These are phyloP conservation scores for Pammene fasciana DNA, from an alignment of 2,888 invertebrate genomes.

Conservation along the genomic window DNA sequence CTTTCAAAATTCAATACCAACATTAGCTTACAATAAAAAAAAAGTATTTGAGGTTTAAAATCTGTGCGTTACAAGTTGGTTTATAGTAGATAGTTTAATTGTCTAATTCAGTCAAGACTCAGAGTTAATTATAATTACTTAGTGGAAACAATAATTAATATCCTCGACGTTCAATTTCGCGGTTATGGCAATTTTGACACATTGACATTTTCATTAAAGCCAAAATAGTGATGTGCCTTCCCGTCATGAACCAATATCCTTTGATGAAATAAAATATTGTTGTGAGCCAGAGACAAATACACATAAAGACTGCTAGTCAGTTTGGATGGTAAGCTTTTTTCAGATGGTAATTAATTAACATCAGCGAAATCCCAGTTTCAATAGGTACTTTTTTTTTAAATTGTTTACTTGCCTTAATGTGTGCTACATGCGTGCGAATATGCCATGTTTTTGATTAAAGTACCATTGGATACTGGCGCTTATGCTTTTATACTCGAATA, in stretches of 20 bases:
- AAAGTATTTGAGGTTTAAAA: not conserved
- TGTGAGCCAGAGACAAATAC: not conserved
- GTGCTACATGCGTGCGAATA: too few relatives aligned
- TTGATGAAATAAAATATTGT: not conserved
- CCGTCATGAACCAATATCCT: not conserved
- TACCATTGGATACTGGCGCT: too few relatives aligned
- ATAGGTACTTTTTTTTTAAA: too few relatives aligned
- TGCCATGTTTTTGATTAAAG: too few relatives aligned
- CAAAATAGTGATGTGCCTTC: slow-evolving; percentile 26
- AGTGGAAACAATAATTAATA: slow-evolving; percentile 32
- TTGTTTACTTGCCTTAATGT: too few relatives aligned
- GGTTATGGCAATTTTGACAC: slow-evolving; percentile 39
- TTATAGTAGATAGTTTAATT: slow-evolving; percentile 11
- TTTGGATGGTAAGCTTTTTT: too few relatives aligned
- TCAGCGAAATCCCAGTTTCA: too few relatives aligned
- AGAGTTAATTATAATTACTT: slow-evolving; percentile 42
- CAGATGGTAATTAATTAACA: too few relatives aligned
- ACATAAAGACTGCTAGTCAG: not conserved
- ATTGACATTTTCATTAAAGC: slow-evolving; percentile 34
- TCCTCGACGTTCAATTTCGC: slow-evolving; percentile 38
- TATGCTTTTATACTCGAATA: too few relatives aligned
- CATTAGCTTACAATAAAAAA: too few relatives aligned
- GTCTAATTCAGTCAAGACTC: slow-evolving; percentile 27
- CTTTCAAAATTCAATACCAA: too few relatives aligned
- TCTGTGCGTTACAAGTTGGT: not conserved